Conservation (phyloP, 2,888 invertebrate species). For the Seira musarum region DNA sequence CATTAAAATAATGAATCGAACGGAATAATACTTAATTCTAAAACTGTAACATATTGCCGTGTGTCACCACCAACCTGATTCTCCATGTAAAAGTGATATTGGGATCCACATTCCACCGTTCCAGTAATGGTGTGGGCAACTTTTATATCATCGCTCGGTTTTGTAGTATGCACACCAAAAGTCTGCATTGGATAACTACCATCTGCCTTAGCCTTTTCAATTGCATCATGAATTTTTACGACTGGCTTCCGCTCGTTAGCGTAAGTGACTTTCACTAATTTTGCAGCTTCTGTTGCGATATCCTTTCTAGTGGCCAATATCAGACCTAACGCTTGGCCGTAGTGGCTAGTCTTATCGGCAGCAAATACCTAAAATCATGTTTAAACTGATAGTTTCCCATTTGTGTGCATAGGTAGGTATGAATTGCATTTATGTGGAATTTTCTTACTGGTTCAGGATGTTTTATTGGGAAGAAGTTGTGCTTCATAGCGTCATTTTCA, state of each 20-base stretch:
- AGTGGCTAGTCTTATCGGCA: constrained; percentile 70
- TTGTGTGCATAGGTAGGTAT: constrained; percentile 72
- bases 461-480: constrained; percentile 37
- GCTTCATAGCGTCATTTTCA: constrained; percentile 61
- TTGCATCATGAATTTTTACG: constrained; percentile 55
- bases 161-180: background rate
- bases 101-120: constrained; percentile 74
- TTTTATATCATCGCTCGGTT: background rate
- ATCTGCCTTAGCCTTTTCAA: too few species aligned
- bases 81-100: constrained; percentile 86
- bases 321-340: constrained; percentile 72
- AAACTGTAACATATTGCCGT: too few species aligned
- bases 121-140: constrained; percentile 75
- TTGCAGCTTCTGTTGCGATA: constrained; percentile 71
- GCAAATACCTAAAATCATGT: constrained; percentile 70
- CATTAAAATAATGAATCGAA: too few species aligned
- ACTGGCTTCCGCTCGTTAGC: constrained; percentile 64
- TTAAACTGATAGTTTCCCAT: constrained; percentile 70
- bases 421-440: background rate
- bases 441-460: constrained; percentile 60
- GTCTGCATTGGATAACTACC: too few species aligned
- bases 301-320: constrained; percentile 71
- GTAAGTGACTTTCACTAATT: constrained; percentile 71
- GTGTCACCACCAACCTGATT: constrained; percentile 80
- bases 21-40: too few species aligned